Evolutionary conservation across 2,888 invertebrate species (phyloP).

Genomic region (Lissocephala sabroskyi): DNA sequence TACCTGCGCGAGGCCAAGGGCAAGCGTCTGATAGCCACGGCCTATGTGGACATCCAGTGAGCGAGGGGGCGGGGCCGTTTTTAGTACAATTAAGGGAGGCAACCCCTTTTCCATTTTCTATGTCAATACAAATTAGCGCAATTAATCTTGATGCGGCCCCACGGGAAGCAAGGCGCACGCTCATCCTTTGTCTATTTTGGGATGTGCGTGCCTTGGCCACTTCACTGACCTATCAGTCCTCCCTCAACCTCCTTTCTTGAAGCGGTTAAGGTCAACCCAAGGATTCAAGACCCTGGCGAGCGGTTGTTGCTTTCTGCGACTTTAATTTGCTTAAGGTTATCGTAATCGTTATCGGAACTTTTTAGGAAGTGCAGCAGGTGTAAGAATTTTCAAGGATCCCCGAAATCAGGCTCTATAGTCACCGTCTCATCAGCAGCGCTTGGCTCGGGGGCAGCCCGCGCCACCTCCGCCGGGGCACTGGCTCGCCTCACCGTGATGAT

Average conservation of each 20-base stretch:
- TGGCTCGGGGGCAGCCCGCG: constrained; percentile 25
- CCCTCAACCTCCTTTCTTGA: no score
- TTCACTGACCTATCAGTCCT: constrained; percentile 24
- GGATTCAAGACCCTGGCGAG: no score
- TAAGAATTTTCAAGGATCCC: no score
- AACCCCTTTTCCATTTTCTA: background rate
- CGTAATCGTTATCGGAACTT: no score
- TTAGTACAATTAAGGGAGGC: no score
- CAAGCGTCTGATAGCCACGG: constrained; percentile 50
- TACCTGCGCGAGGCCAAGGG: constrained; percentile 60
- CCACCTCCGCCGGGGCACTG: constrained; percentile 40
- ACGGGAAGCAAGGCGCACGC: no score
- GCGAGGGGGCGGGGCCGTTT: no score
- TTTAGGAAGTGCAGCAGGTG: background rate
- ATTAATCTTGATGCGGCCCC: constrained; percentile 1
- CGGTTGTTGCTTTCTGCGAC: no score
- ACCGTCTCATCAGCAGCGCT: constrained; percentile 15
- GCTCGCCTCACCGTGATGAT: constrained; percentile 51
- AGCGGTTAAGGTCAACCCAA: no score
- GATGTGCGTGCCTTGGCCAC: constrained; percentile 31
- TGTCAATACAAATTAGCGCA: constrained; percentile 15
- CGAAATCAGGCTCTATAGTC: constrained; percentile 31
- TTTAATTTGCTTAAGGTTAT: no score
- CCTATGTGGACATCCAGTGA: constrained; percentile 38
- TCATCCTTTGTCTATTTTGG: background rate